phyloP scores from a whole-genome alignment of 1,140 invertebrate species.

The Caenorhabditis brenneri region DNA sequence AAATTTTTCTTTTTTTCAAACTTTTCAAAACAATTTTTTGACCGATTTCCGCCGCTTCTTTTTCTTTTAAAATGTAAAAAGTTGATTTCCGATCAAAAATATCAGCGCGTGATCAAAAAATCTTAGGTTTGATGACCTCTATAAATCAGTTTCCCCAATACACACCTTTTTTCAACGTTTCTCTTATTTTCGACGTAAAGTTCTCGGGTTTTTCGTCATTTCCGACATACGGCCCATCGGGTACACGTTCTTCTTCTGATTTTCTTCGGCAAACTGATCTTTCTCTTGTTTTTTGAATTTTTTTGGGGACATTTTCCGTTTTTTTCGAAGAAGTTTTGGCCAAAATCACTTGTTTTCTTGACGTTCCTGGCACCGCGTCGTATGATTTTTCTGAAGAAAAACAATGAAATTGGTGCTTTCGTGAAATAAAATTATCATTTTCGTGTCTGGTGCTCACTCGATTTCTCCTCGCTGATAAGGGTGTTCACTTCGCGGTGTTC shows the following conservation, averaged over 20 bases:
- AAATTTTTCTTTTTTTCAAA: background rate
- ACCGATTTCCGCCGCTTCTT: background rate
- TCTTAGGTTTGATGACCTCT: background rate
- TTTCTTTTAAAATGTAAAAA: background rate
- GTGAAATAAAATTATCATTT: too few species aligned
- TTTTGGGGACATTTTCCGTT: background rate
- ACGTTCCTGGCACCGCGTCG: background rate
- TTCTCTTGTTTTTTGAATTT: background rate
- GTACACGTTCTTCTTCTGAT: conserved; percentile 1
- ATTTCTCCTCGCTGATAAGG: conserved; percentile 22
- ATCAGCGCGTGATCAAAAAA: background rate
- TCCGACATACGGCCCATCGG: background rate
- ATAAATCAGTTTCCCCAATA: background rate
- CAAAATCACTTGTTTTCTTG: background rate
- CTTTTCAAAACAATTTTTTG: background rate
- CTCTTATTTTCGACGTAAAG: background rate
- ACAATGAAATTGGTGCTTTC: background rate
- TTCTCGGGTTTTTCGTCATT: background rate
- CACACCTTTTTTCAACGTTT: background rate
- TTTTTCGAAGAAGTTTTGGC: background rate
- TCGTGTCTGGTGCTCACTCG: background rate
- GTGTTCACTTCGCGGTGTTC: conserved; percentile 38
- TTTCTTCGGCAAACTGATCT: too few species aligned
- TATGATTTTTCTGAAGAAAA: background rate
- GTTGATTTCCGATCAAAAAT: background rate